These are phyloP conservation scores for Julus scandinavius DNA, from an alignment of 2,888 invertebrate species.

Conservation along the genomic window DNA sequence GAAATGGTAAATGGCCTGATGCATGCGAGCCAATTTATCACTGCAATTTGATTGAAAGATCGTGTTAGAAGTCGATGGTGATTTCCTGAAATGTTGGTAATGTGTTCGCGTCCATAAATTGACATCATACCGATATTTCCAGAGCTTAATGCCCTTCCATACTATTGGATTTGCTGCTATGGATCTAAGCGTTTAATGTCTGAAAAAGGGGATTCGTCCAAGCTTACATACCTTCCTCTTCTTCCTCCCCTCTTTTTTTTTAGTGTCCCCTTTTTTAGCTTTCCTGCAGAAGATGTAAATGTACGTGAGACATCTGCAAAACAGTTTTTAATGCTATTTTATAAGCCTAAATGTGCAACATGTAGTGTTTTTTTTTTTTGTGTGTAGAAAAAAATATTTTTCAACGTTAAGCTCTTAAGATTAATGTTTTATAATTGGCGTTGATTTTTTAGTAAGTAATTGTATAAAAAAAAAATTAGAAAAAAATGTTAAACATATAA, in stretches of 20 bases:
- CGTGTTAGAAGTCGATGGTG: background rate
- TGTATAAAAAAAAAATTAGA: too few relatives aligned
- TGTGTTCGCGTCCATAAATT: conserved; percentile 20
- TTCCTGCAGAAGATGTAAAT: background rate
- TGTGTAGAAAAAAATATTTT: too few relatives aligned
- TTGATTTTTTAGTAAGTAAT: too few relatives aligned
- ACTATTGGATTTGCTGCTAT: background rate
- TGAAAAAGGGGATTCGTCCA: background rate
- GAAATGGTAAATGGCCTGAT: background rate
- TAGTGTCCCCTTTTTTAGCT: background rate
- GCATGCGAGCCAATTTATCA: conserved; percentile 17
- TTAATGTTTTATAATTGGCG: too few relatives aligned
- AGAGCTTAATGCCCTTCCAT: background rate
- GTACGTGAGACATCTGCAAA: background rate
- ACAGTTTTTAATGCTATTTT: background rate
- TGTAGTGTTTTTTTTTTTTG: too few relatives aligned
- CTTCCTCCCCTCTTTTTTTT: background rate
- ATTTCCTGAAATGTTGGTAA: conserved; percentile 28
- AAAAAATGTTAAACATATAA: too few relatives aligned
- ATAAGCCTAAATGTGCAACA: too few relatives aligned
- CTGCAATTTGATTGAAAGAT: background rate
- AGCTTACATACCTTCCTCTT: background rate
- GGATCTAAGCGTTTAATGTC: conserved; percentile 15
- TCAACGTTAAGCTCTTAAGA: too few relatives aligned
- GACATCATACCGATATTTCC: background rate